Evolutionary conservation across 1,140 invertebrate genomes (phyloP).

Genomic region (Mycetomoellerius zeteki): DNA sequence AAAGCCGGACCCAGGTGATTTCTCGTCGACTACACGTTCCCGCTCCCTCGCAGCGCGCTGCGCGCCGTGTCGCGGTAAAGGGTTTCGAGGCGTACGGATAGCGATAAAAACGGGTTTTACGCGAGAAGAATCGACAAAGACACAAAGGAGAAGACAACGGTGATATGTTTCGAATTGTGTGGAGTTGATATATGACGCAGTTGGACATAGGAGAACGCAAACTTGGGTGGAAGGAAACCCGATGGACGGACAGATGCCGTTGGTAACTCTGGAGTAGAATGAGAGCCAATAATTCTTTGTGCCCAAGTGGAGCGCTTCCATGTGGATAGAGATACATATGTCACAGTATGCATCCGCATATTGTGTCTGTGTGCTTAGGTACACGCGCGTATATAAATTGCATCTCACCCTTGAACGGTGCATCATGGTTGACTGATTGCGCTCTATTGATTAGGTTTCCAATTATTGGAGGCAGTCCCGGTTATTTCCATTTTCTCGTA

Average conservation of each 20-base stretch:
- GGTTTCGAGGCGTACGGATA: conserved; percentile 29
- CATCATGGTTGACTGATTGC: conserved; percentile 77
- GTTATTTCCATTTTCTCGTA: conserved; percentile 34
- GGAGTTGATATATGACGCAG: conserved; percentile 62
- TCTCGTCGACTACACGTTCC: conserved; percentile 49
- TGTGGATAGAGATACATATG: conserved; percentile 65
- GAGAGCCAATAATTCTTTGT: conserved; percentile 77
- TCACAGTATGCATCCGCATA: conserved; percentile 46
- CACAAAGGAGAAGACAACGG: conserved; percentile 50
- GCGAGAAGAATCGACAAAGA: conserved; percentile 47
- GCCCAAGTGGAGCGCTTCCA: conserved; percentile 47
- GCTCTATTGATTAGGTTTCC: conserved; percentile 81
- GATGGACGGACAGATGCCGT: conserved; percentile 65
- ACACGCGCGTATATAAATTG: conserved; percentile 43
- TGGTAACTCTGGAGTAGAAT: conserved; percentile 65
- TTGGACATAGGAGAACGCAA: neutral
- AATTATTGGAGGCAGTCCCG: conserved; percentile 80
- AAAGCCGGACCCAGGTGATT: conserved; percentile 54
- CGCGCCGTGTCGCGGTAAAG: conserved; percentile 30
- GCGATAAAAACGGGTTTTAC: conserved; percentile 64
- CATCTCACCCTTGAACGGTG: conserved; percentile 69
- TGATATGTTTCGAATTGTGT: conserved; percentile 70
- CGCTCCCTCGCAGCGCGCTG: neutral
- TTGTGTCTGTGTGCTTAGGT: neutral
- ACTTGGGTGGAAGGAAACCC: conserved; percentile 50